Evolutionary conservation across 2,113 vertebrate species (phyloP), one percentile per base, ranked within the genome.

Genomic region (Etheostoma cragini): DNA sequence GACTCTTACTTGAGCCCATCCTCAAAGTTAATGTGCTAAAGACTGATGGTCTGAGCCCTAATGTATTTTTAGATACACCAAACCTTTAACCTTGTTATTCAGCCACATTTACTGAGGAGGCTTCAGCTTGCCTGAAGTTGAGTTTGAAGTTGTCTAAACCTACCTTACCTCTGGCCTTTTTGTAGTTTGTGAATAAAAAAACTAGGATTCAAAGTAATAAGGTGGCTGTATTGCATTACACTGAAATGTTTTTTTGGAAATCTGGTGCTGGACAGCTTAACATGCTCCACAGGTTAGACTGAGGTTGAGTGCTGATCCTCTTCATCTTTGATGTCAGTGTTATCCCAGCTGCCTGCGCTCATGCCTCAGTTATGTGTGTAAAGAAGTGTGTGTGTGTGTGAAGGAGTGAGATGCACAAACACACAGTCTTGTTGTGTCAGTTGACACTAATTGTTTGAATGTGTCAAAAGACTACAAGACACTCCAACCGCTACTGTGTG

Each of bases 321-420:
- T 60, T 88, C 85, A 77, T 88, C 85, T 91, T 90, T 90, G 78
- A 89, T 87, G 88, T 69, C 67, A 8, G 76, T 92, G 93, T 94
- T 95, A 57, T 91, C 83, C 73, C 94, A 95, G 94, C 94, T 95
- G 94, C 81, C 81, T 78, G 52, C 1, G 33, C 85, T 80, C 83
- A 91, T 89, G 76, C 71, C 62, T 85, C 69, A 86, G 88, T 58
- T 81, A 85, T 88, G 81, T 79, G 67, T 52, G 70, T 81, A 69
- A 67, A 73, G 70, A 61, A 35, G 62, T 63, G 83, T 64, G 71
- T 77, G 83, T 64, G 71, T 77, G 81, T 72, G 83, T 53, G 71
- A 62, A 69, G 68, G 72, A 72, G 45, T 66, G 56, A 8, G 16
- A 47, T 21, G 13, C 49, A 15, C 46, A 30, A 19, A 72, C 54